Percentiles rank a stretch among this genome's conserved stretches.
Evolutionary conservation across 2,888 invertebrate genomes (phyloP).

Genomic region (Eremobia ochroleuca): DNA sequence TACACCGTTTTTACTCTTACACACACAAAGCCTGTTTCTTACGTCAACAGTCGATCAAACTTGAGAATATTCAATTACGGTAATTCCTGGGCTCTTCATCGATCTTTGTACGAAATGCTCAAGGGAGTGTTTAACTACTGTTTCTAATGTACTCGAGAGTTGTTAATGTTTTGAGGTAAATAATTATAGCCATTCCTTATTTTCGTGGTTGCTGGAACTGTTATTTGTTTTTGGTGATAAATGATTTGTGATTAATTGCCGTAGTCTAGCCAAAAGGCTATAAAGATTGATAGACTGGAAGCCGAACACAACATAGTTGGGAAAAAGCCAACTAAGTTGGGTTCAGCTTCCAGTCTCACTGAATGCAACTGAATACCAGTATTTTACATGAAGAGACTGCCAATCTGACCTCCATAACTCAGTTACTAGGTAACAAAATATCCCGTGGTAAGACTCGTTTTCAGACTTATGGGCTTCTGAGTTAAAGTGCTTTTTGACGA

Average conservation of each 20-base stretch:
- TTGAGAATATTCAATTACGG: constrained; percentile 56
- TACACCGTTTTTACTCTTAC: not conserved
- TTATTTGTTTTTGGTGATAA: constrained; percentile 1
- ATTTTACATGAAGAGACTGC: not conserved
- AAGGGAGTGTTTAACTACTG: constrained; percentile 33
- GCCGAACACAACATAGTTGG: too few species aligned
- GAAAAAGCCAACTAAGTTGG: not conserved
- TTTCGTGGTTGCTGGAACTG: not conserved
- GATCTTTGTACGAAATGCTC: constrained; percentile 37
- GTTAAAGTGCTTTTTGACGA: too few species aligned
- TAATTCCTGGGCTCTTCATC: constrained; percentile 49
- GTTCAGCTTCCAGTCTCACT: not conserved
- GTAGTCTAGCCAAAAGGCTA: too few species aligned
- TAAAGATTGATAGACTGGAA: too few species aligned
- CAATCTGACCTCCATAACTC: not conserved
- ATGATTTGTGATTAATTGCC: not conserved
- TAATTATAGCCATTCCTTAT: constrained; percentile 19
- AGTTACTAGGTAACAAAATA: not conserved
- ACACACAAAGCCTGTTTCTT: not conserved
- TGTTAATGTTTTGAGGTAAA: constrained; percentile 41
- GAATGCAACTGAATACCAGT: not conserved
- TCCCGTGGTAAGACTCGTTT: not conserved
- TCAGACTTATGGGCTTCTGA: too few species aligned
- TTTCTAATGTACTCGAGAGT: constrained; percentile 41
- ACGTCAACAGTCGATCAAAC: constrained; percentile 46